Base-by-base conservation (phyloP, 1,140 invertebrate genomes). In the Tribolium castaneum region DNA sequence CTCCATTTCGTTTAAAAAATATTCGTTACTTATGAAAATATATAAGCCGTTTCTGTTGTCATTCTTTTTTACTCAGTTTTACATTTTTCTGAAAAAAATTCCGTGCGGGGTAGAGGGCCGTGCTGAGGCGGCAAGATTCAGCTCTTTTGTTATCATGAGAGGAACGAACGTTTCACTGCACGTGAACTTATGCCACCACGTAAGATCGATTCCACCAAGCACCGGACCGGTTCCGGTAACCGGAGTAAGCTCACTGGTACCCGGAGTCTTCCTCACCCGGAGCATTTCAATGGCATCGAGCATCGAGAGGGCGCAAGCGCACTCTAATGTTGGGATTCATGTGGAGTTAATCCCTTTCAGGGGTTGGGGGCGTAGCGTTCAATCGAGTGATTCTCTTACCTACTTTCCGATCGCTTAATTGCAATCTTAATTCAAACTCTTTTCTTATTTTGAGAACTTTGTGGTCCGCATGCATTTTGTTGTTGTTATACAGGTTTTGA, bases 211-310 rank as follows among this genome's bases (percentile, higher is more conserved):
- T 78, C 66, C 51, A 56, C 52, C 70, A 25, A 52, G 70, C 51
- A 73, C 70, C 73, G 75, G 59, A 78, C 59, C 80, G 81, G 74
- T 77, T 82, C 77, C 83, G 80, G 80, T 78, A 70, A 79, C 81
- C 82, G 83, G 79, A 82, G 80, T 77, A 82, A 80, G 82, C 83
- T 84, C 80, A 84, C 83, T 84, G 80, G 71, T 78, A 80, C 79
- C 79, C 80, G 81, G 81, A 80, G 78, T 80, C 30, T 56, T 70
- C 74, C 54, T 77, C 75, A 78, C 82, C 83, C 81, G 80, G 82
- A 83, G 80, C 77, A 77, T 75, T 80, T 49, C 76, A 66, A 25
- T 77, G 66, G 71, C 70, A 76, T 78, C 73, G 62, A 73, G 70
- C 59, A 62, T 7, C 22, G 54, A 16, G 25, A 35, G 2, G 19